phyloP scores from a whole-genome alignment of 2,113 vertebrate species.

The Heterochromis multidens region DNA sequence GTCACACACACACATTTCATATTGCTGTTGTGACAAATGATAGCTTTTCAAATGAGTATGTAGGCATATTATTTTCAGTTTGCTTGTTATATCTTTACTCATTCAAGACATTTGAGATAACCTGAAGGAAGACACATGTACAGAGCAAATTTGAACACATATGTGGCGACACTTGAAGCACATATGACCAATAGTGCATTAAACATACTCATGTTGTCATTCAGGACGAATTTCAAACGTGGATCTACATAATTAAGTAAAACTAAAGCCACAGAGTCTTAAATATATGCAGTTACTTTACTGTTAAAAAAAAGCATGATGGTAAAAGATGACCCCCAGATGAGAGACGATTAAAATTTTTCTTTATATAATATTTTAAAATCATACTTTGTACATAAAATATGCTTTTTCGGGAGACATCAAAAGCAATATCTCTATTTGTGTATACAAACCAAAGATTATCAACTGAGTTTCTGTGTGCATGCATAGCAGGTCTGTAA shows the following conservation, averaged over 20 bases:
- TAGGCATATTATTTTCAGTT: neutral
- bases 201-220: neutral
- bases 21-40: slow-evolving; percentile 15
- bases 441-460: neutral
- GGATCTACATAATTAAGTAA: neutral
- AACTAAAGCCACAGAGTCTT: neutral
- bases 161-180: neutral
- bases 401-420: neutral
- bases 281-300: neutral
- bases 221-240: neutral
- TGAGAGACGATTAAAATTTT: fast-evolving
- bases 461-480: neutral
- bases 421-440: neutral
- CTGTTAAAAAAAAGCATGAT: neutral
- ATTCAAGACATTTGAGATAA: neutral
- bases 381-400: neutral
- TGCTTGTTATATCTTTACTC: neutral
- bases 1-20: neutral
- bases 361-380: neutral
- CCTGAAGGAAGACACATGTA: neutral
- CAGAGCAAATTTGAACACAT: neutral
- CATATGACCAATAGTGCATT: neutral
- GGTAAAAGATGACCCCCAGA: neutral
- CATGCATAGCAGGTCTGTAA: neutral
- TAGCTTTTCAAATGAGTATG: neutral